Evolutionary conservation across 2,797 vertebrate genomes (phyloP), one percentile per base, ranked within the genome.

Genomic region (Pygocentrus nattereri): DNA sequence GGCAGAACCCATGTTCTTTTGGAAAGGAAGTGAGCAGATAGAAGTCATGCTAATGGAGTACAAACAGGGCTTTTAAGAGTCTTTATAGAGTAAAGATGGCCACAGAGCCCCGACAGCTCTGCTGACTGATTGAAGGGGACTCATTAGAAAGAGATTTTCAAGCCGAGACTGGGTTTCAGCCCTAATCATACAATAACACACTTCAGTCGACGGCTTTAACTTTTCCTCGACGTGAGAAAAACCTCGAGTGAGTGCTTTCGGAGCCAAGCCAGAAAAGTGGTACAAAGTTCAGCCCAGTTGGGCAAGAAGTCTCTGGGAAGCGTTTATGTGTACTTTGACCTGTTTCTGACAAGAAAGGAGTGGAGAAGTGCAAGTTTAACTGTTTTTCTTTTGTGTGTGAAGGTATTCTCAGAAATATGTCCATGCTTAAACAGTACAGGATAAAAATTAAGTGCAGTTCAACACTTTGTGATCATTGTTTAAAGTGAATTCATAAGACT

Each of bases 171-270:
- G 19, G 18, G 85, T 85, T 85, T 80, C 54, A n/a, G 82, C 86
- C 91, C 85, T 93, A 93, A 94, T 93, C 90, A 81, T 88, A 90
- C 44, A 92, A 91, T 88, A 93, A 92, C 88, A 83, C 76, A 68
- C 67, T 62, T 67, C 16, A 91, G 91, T 91, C 88, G 88, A 91
- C 89, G 56, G 49, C 18, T n/a, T 62, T 12, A 10, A 15, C 61
- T 89, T 59, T 31, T 85, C 84, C 79, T 87, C 87, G 76, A 69
- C 82, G 76, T 85, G 87, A 91, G 83, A 86, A 88, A 84, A 90
- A 86, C 10, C 67, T 78, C 82, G 75, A 76, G 34, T 23, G 62
- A 38, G 64, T 59, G 88, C 79, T 87, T 90, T 79, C 73, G 73
- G 79, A 90, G 79, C 30, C 59, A 70, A 18, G 75, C 54, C 77